phyloP scores from a whole-genome alignment of 2,113 vertebrate genomes.

The Pollachius pollachius region DNA sequence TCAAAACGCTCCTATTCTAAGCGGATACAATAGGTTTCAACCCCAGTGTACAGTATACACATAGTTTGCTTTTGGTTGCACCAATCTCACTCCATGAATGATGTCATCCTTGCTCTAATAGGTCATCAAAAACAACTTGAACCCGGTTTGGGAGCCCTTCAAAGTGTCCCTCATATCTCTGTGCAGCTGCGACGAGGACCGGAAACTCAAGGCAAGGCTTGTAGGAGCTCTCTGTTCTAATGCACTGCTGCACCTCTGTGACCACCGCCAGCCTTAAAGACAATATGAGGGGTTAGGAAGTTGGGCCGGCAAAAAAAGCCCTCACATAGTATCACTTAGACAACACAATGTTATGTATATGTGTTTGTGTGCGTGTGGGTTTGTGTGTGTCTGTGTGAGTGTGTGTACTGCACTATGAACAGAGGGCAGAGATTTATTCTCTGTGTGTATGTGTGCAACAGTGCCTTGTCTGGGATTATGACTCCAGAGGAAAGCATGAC shows the following conservation, averaged over 20 bases:
- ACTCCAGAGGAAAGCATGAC: slow-evolving; percentile 92
- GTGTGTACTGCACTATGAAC: not conserved
- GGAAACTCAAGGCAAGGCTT: slow-evolving; percentile 84
- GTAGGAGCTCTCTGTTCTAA: not conserved
- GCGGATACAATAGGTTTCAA: not conserved
- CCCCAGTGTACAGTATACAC: not conserved
- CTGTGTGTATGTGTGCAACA: slow-evolving; percentile 42
- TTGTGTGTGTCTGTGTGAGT: not conserved
- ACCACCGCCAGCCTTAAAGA: too few species aligned
- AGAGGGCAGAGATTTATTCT: slow-evolving; percentile 7
- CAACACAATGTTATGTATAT: not conserved
- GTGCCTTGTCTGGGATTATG: slow-evolving; percentile 93
- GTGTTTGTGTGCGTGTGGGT: not conserved
- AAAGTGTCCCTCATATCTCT: slow-evolving; percentile 91
- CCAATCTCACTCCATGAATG: slow-evolving; percentile 10
- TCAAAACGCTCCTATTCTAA: not conserved
- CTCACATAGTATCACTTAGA: too few species aligned
- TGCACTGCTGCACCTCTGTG: too few species aligned
- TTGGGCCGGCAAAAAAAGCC: too few species aligned
- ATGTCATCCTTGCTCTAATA: slow-evolving; percentile 38
- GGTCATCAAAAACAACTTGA: slow-evolving; percentile 96
- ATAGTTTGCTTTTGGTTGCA: slow-evolving; percentile 6
- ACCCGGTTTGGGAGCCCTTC: slow-evolving; percentile 92
- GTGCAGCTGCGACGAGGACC: slow-evolving; percentile 90
- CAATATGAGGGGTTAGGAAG: too few species aligned